A percentile compares a stretch with the other conserved stretches of the same genome.
These are phyloP conservation scores for Polietes domitor DNA, from an alignment of 2,888 invertebrate species.

Conservation along the genomic window DNA sequence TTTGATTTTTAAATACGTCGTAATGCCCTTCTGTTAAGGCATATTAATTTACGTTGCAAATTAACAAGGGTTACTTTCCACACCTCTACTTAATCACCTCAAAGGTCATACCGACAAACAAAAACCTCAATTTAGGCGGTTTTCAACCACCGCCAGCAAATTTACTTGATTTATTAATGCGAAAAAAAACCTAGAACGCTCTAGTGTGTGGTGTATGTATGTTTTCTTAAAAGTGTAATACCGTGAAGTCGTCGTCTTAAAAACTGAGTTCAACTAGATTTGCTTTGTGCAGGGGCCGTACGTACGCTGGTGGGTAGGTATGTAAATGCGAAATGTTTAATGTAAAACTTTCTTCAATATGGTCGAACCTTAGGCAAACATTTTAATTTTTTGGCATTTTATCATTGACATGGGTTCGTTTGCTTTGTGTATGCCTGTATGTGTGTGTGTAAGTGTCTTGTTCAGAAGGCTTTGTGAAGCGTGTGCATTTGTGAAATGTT, in stretches of 20 bases:
- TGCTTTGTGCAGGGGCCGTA: no score
- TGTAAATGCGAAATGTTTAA: neutral
- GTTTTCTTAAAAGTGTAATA: neutral
- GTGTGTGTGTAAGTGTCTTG: neutral
- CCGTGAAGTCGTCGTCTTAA: slow-evolving; percentile 34
- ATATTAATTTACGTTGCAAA: slow-evolving; percentile 49
- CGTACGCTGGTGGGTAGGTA: no score
- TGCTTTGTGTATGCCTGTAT: neutral
- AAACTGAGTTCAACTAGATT: neutral
- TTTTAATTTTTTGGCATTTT: slow-evolving; percentile 57
- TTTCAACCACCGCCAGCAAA: slow-evolving; percentile 31
- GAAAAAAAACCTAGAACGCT: slow-evolving; percentile 11
- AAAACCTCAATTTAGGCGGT: neutral
- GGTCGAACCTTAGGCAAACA: slow-evolving; percentile 38
- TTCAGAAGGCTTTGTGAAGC: neutral
- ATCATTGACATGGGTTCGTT: slow-evolving; percentile 56
- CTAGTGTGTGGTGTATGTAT: neutral
- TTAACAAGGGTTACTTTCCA: slow-evolving; percentile 60
- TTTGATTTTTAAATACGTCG: slow-evolving; percentile 46
- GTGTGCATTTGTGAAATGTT: no score
- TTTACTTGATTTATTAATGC: slow-evolving; percentile 58
- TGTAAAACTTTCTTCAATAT: slow-evolving; percentile 26
- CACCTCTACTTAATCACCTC: slow-evolving; percentile 61
- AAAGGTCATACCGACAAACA: slow-evolving; percentile 10
- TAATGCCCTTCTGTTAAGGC: slow-evolving; percentile 46